Conservation (phyloP, 2,113 vertebrate species). For the Galemys pyrenaicus region DNA sequence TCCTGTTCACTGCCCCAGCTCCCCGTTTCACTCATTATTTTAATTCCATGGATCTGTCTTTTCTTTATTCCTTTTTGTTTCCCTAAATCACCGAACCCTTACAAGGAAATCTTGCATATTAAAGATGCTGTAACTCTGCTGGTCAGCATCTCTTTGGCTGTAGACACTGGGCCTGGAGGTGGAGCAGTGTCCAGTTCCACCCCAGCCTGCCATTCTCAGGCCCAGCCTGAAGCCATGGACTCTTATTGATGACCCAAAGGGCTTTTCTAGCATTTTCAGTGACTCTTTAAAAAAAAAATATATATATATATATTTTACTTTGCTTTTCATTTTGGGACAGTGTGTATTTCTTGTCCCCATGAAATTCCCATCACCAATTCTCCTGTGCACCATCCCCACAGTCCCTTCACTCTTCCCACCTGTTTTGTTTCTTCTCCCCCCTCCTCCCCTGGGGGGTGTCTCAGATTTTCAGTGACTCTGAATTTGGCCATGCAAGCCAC, state of each 20-base stretch:
- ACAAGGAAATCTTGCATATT: background rate
- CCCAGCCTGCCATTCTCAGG: background rate
- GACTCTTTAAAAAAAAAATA: too few relatives aligned
- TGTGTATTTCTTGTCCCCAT: too few relatives aligned
- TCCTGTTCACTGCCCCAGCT: background rate
- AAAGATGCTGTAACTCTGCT: background rate
- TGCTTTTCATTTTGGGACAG: too few relatives aligned
- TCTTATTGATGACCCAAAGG: background rate
- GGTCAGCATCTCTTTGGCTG: background rate
- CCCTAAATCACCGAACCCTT: background rate
- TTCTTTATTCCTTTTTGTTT: slow-evolving; percentile 13
- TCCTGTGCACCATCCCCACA: too few relatives aligned
- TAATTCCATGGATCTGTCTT: background rate
- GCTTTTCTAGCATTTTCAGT: background rate
- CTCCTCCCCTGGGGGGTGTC: too few relatives aligned
- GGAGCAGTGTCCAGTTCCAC: background rate
- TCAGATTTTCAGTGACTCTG: background rate
- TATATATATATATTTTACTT: too few relatives aligned
- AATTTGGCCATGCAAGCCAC: background rate
- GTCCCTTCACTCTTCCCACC: too few relatives aligned
- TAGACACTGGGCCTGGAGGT: background rate
- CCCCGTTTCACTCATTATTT: background rate
- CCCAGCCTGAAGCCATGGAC: background rate
- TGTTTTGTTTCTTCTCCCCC: too few relatives aligned
- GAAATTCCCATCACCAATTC: too few relatives aligned